Conservation (phyloP, 2,797 vertebrate genomes). For the Smutsia temminckii region DNA sequence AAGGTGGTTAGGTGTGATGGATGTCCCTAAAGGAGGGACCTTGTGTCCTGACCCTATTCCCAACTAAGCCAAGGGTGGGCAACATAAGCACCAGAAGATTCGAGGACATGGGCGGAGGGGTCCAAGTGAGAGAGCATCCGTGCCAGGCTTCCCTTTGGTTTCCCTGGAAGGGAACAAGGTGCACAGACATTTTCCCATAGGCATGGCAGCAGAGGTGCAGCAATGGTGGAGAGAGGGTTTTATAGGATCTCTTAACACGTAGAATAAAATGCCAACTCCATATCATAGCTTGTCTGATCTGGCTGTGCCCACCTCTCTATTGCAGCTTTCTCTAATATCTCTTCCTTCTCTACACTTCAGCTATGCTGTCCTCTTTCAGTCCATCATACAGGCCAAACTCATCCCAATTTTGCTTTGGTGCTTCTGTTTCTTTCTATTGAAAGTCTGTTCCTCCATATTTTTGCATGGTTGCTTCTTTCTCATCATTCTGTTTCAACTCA, state of each 20-base stretch:
- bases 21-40: background rate
- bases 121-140: background rate
- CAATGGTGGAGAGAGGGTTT: background rate
- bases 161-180: background rate
- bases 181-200: background rate
- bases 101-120: rapidly evolving
- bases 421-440: background rate
- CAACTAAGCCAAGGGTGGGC: background rate
- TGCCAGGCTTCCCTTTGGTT: background rate
- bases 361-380: background rate
- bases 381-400: background rate
- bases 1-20: background rate
- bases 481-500: background rate
- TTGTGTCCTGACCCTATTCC: background rate
- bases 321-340: background rate
- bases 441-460: background rate
- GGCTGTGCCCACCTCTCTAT: background rate
- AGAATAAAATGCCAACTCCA: background rate
- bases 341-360: background rate
- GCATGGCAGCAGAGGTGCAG: background rate
- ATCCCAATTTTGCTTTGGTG: background rate
- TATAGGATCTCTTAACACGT: background rate
- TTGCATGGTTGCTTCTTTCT: background rate
- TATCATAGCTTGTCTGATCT: background rate
- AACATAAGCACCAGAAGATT: background rate